These are phyloP conservation scores for Actinernus sp. DNA, from an alignment of 92 coral and sea anemone species.

Conservation along the genomic window DNA sequence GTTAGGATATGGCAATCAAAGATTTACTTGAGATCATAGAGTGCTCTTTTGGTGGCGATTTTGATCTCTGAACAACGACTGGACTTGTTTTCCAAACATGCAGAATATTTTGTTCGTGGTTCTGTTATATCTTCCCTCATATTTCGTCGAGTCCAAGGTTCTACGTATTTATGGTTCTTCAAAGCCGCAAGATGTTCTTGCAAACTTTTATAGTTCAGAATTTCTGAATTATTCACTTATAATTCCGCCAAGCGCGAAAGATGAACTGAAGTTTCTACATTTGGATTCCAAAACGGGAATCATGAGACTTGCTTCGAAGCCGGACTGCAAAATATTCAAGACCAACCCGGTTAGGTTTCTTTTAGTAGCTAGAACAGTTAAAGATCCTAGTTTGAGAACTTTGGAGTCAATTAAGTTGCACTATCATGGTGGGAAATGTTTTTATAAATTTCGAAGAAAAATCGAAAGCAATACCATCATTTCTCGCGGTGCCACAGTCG, in stretches of 20 bases:
- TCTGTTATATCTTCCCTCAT: constrained; percentile 13
- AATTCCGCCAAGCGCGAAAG: constrained; percentile 26
- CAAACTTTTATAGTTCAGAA: constrained; percentile 55
- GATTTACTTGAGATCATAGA: background rate
- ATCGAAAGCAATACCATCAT: constrained; percentile 29
- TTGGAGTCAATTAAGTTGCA: constrained; percentile 31
- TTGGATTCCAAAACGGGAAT: constrained; percentile 75
- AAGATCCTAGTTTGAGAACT: constrained; percentile 32
- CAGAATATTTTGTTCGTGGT: constrained; percentile 25
- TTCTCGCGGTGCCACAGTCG: constrained; percentile 48
- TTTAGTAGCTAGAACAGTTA: constrained; percentile 63
- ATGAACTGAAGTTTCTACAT: constrained; percentile 40
- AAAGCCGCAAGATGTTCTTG: constrained; percentile 51
- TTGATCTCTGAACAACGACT: constrained; percentile 22
- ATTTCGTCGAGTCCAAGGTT: constrained; percentile 54
- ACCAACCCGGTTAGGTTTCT: constrained; percentile 56
- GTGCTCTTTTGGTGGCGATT: constrained; percentile 39
- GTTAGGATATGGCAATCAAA: constrained; percentile 3
- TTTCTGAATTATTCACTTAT: constrained; percentile 44
- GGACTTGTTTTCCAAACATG: constrained; percentile 27
- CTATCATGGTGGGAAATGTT: constrained; percentile 55
- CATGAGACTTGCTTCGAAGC: constrained; percentile 64
- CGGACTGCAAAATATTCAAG: constrained; percentile 65
- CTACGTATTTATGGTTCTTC: constrained; percentile 79
- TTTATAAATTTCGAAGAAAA: constrained; percentile 57